These are phyloP conservation scores for Buphagus erythrorhynchus DNA, from an alignment of 2,797 vertebrate species.

Conservation along the genomic window DNA sequence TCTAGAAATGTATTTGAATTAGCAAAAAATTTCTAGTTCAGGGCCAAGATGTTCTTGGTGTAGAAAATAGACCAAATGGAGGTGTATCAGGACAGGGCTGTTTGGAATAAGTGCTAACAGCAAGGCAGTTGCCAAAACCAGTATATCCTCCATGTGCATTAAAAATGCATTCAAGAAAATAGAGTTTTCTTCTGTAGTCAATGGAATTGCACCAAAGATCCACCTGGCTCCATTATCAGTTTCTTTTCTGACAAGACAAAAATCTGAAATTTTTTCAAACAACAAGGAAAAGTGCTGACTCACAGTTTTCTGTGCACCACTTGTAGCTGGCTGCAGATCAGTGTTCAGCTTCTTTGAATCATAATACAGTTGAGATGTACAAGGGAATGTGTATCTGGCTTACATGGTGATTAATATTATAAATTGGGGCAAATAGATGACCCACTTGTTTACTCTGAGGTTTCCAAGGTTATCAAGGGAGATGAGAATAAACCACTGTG, in stretches of 20 bases:
- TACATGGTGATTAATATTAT: neutral
- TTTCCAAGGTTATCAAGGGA: slow-evolving; percentile 15
- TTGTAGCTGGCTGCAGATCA: neutral
- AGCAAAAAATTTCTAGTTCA: neutral
- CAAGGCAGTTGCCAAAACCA: neutral
- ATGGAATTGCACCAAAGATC: neutral
- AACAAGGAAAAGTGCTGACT: neutral
- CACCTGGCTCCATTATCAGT: neutral
- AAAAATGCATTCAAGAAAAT: neutral
- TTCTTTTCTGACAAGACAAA: neutral
- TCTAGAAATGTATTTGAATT: neutral
- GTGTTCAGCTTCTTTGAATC: neutral
- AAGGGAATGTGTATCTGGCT: neutral
- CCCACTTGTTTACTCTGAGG: neutral
- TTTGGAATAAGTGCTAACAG: neutral
- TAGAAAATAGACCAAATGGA: neutral
- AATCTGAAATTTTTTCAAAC: neutral
- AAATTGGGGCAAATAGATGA: neutral
- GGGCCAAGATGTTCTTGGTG: neutral
- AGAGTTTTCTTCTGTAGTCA: neutral
- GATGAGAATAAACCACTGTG: neutral
- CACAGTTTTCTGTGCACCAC: neutral
- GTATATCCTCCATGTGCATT: neutral
- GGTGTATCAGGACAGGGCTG: neutral
- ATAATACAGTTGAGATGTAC: neutral